These are phyloP conservation scores for Rhinolophus sinicus DNA, from an alignment of 2,113 vertebrate genomes.

Conservation along the genomic window DNA sequence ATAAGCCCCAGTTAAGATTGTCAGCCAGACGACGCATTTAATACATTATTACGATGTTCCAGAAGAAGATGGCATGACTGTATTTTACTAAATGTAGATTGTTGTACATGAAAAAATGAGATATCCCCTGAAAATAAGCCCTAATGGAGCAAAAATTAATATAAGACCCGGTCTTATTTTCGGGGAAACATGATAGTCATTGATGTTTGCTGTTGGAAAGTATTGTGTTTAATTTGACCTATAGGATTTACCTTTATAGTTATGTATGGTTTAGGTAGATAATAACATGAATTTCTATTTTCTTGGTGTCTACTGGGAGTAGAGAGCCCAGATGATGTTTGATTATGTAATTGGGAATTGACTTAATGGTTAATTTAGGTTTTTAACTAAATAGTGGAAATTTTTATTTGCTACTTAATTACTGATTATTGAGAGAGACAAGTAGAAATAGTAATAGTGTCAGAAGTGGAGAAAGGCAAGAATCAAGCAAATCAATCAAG, in stretches of 20 bases:
- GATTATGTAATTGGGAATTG: constrained; percentile 16
- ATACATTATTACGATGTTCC: too few species aligned
- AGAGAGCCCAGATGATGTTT: constrained; percentile 3
- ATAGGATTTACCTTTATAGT: constrained; percentile 27
- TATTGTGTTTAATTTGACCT: constrained; percentile 31
- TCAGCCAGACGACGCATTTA: too few species aligned
- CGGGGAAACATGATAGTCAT: neutral
- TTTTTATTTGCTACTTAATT: constrained; percentile 19
- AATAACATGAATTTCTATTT: constrained; percentile 24
- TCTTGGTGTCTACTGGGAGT: neutral
- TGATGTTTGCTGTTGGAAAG: constrained; percentile 1
- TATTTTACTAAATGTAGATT: too few species aligned
- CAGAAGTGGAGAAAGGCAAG: neutral
- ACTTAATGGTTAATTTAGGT: constrained; percentile 29
- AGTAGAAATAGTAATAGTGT: neutral
- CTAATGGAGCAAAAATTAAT: too few species aligned
- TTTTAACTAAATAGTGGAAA: constrained; percentile 38
- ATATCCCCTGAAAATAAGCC: too few species aligned
- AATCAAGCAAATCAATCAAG: neutral
- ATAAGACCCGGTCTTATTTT: too few species aligned
- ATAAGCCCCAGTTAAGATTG: too few species aligned
- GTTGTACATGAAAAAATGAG: too few species aligned
- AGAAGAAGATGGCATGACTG: too few species aligned
- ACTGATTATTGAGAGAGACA: neutral
- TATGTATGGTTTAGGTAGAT: neutral